Conservation (phyloP, 35 echinoderm and acorn worm genomes). For the Apostichopus californicus region DNA sequence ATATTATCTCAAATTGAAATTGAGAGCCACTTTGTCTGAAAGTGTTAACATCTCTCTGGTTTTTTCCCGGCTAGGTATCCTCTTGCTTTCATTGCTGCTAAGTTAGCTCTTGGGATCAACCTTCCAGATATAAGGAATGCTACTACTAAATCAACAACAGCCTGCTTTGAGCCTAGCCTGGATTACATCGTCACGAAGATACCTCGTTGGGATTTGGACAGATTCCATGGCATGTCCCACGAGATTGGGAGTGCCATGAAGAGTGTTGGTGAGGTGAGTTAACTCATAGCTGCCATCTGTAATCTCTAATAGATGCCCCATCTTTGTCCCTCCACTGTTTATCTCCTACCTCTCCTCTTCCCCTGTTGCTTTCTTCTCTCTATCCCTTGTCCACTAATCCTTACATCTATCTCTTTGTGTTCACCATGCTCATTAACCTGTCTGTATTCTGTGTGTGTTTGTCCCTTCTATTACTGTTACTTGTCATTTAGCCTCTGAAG, state of each 20-base stretch:
- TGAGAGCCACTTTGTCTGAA: too few relatives aligned
- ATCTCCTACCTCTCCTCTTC: too few relatives aligned
- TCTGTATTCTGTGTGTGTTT: too few relatives aligned
- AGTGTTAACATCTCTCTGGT: too few relatives aligned
- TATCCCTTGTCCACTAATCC: too few relatives aligned
- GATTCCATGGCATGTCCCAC: conserved; percentile 91
- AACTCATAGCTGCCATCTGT: background rate
- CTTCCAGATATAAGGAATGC: conserved; percentile 93
- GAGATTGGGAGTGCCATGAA: conserved; percentile 98
- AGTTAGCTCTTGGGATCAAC: conserved; percentile 86
- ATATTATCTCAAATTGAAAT: too few relatives aligned
- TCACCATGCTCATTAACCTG: too few relatives aligned
- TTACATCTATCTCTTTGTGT: too few relatives aligned
- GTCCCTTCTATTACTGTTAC: too few relatives aligned
- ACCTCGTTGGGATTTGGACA: conserved; percentile 97
- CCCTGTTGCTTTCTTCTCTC: too few relatives aligned
- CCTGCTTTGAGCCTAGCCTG: conserved; percentile 97
- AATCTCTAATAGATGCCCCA: background rate
- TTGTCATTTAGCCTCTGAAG: too few relatives aligned
- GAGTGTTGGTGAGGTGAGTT: conserved; percentile 96
- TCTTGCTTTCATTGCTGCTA: conserved; percentile 96
- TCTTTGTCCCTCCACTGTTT: too few relatives aligned
- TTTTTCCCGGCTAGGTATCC: conserved; percentile 68
- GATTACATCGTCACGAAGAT: conserved; percentile 99
- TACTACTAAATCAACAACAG: conserved; percentile 93